These are phyloP conservation scores for Siphamia tubifer DNA, from an alignment of 2,113 vertebrate species.

Conservation along the genomic window DNA sequence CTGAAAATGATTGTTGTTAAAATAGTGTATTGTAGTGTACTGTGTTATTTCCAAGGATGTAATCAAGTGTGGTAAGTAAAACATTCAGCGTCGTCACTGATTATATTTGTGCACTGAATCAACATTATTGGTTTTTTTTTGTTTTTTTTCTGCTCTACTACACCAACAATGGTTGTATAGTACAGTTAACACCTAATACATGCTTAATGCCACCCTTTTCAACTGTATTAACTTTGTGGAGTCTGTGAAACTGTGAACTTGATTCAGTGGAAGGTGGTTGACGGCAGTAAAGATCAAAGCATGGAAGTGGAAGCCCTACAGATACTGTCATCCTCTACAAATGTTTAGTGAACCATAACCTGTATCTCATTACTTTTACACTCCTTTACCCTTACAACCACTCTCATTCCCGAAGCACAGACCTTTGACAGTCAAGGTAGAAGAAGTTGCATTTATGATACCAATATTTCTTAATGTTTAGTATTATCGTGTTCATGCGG, in stretches of 20 bases:
- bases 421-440: not conserved
- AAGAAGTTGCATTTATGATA: not conserved
- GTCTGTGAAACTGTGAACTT: constrained; percentile 47
- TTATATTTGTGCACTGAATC: not conserved
- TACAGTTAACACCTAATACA: constrained; percentile 25
- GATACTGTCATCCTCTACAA: constrained; percentile 72
- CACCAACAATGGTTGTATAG: constrained; percentile 7
- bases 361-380: constrained; percentile 63
- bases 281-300: constrained; percentile 74
- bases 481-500: not conserved
- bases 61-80: not conserved
- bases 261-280: constrained; percentile 61
- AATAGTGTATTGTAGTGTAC: too few relatives aligned
- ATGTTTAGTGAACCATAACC: constrained; percentile 69
- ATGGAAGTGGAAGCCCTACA: constrained; percentile 58
- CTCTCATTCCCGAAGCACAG: constrained; percentile 28
- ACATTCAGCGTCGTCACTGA: too few relatives aligned
- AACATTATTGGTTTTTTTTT: not conserved
- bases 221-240: constrained; percentile 51
- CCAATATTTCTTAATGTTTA: not conserved
- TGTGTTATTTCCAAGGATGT: too few relatives aligned
- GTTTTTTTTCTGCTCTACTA: not conserved
- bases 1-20: not conserved
- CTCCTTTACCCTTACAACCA: constrained; percentile 35
- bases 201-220: constrained; percentile 26